Percentiles rank a stretch among this genome's conserved stretches.
Conservation (phyloP, 2,888 invertebrate genomes). For the Caenorhabditis sp. region DNA sequence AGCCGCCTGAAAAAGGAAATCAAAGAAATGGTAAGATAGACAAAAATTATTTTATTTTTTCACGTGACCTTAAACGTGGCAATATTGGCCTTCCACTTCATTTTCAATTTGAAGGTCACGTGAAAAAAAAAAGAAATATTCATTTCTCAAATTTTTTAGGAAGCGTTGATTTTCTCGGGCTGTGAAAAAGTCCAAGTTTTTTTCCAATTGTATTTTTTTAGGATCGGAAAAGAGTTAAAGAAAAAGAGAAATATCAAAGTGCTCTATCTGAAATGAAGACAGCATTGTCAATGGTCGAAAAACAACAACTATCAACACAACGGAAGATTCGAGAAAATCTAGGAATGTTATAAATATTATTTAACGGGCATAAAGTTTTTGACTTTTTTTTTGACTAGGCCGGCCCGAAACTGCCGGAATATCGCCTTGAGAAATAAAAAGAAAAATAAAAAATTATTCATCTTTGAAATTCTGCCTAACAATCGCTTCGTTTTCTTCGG, state of each 20-base stretch:
- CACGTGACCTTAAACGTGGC: too few relatives aligned
- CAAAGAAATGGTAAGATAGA: background rate
- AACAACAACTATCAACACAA: conserved; percentile 14
- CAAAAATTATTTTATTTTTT: background rate
- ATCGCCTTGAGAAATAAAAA: too few relatives aligned
- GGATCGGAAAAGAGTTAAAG: conserved; percentile 8
- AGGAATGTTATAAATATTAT: background rate
- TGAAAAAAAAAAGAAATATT: too few relatives aligned
- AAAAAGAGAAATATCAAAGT: conserved; percentile 30
- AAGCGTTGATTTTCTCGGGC: too few relatives aligned
- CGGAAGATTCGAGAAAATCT: conserved; percentile 7
- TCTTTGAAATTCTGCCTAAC: background rate
- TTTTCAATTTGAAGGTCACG: too few relatives aligned
- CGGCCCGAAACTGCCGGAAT: too few relatives aligned
- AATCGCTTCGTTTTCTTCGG: background rate
- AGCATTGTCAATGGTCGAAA: conserved; percentile 23
- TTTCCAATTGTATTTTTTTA: conserved; percentile 7
- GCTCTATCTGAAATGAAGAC: conserved; percentile 9
- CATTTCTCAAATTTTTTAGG: too few relatives aligned
- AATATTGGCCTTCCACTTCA: too few relatives aligned
- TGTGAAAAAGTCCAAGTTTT: background rate
- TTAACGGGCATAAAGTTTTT: too few relatives aligned
- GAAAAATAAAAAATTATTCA: background rate
- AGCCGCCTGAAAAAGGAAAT: background rate
- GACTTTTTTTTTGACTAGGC: too few relatives aligned